Percentiles rank a stretch among this genome's conserved stretches.
Evolutionary conservation across 2,888 invertebrate genomes (phyloP).

Genomic region (Ptycholaimellus sp.): DNA sequence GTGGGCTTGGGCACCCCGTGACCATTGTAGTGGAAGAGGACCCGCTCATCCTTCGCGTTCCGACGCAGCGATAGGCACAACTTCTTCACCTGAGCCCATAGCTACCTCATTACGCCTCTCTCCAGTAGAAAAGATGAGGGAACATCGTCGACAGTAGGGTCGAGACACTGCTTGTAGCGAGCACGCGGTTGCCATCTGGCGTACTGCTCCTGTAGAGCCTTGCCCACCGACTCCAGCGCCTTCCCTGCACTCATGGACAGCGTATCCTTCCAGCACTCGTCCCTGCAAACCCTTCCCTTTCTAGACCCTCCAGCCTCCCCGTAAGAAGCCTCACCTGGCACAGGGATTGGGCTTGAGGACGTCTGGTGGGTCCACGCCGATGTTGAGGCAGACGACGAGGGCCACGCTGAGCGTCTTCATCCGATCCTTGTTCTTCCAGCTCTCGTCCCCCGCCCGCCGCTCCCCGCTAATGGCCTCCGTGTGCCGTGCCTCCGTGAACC

Average conservation of each 20-base stretch:
- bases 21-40: constrained; percentile 95
- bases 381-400: constrained; percentile 79
- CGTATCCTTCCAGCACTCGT: constrained; percentile 80
- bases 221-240: constrained; percentile 74
- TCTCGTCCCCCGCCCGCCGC: not conserved
- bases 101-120: too few relatives aligned
- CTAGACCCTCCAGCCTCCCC: too few relatives aligned
- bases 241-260: constrained; percentile 42
- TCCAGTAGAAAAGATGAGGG: too few relatives aligned
- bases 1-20: constrained; percentile 97
- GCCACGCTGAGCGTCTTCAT: constrained; percentile 99
- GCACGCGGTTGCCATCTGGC: constrained; percentile 91
- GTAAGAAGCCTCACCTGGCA: too few relatives aligned
- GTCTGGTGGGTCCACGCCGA: constrained; percentile 98
- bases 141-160: constrained; percentile 92
- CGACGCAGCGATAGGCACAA: constrained; percentile 71
- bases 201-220: constrained; percentile 74
- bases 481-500: constrained; percentile 5
- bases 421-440: constrained; percentile 30
- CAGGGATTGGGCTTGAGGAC: constrained; percentile 80
- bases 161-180: constrained; percentile 79
- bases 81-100: too few relatives aligned
- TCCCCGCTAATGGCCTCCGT: constrained; percentile 4
- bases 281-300: too few relatives aligned
- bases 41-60: constrained; percentile 91